Evolutionary conservation across 2,888 invertebrate species (phyloP), one percentile per base, ranked within the genome.

Genomic region (Rhingia campestris): DNA sequence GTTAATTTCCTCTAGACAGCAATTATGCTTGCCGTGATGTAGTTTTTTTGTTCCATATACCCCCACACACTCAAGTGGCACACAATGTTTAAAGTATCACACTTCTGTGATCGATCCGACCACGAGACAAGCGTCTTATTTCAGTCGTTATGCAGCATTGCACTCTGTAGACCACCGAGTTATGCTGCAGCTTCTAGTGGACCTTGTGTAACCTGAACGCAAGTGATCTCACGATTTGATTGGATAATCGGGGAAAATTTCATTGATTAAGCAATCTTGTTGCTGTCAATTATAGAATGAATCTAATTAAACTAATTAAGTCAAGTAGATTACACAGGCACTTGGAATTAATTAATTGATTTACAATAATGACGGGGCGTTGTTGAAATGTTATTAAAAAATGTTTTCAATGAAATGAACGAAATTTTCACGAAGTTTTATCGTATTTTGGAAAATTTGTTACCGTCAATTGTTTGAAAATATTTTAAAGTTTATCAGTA

Each of bases 191-290:
- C 47, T 56, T 59, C 45, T 53, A 12, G 47, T 49, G 41, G 67
- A 67, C 61, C 69, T 81, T 81, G 63, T 64, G 75, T 64, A 81
- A 81, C 81, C 69, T 75, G 75, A 58, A 37, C 63, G n/a, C 32
- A 45, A 47, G 53, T 64, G 53, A 69, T 64, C 63, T 58, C 51
- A 58, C 51, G 51, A 69, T 5, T 45, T 56, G 69, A 70, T 81
- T 81, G 69, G 53, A 69, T 81, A 81, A 81, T 70, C 81, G 49
- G 53, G 22, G 9, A 37, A 45, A 43, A 35, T 56, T 59, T 67
- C 43, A 64, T 58, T 69, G 81, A 75, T 75, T 53, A 53, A 81
- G 69, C 69, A 81, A 81, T 74, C 56, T 51, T 74, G 49, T 41
- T 74, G 61, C 63, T 69, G 56, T 81, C 75, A 63, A 75, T 80